These are phyloP conservation scores for Oryctes rhinoceros DNA, from an alignment of 1,140 invertebrate species.

Conservation along the genomic window DNA sequence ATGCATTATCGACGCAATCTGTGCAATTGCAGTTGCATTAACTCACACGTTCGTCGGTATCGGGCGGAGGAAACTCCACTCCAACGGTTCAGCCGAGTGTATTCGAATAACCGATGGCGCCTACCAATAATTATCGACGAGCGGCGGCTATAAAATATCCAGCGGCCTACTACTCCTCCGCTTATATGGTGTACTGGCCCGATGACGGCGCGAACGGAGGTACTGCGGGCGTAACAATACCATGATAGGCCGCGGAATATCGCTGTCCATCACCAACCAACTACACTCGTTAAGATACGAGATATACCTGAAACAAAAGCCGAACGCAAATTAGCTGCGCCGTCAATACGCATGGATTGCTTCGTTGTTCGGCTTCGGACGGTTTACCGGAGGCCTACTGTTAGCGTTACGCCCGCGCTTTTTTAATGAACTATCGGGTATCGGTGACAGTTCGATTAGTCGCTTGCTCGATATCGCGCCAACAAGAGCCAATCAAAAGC, in stretches of 20 bases:
- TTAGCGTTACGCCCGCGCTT: background rate
- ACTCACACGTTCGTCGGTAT: conserved; percentile 43
- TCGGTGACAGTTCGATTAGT: conserved; percentile 10
- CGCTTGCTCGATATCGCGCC: background rate
- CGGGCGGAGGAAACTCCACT: conserved; percentile 6
- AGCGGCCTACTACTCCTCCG: background rate
- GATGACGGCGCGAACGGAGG: conserved; percentile 1
- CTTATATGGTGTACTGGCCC: background rate
- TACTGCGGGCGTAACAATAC: background rate
- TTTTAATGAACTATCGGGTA: conserved; percentile 7
- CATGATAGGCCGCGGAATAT: conserved; percentile 21
- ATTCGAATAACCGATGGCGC: conserved; percentile 40
- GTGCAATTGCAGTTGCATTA: conserved; percentile 50
- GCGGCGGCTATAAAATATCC: conserved; percentile 46
- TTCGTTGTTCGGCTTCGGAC: background rate
- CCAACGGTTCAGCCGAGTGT: background rate
- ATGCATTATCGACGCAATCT: conserved; percentile 51
- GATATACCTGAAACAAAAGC: conserved; percentile 32
- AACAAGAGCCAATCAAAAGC: background rate
- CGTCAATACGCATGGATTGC: background rate
- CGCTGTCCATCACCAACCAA: conserved; percentile 23
- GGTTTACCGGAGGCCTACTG: background rate
- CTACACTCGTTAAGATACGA: conserved; percentile 34
- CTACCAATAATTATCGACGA: conserved; percentile 46
- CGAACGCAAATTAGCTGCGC: conserved; percentile 10